A percentile compares a stretch with the other conserved stretches of the same genome.
These are phyloP conservation scores for Lasioglossum albipes DNA, from an alignment of 1,140 invertebrate genomes.

Conservation along the genomic window DNA sequence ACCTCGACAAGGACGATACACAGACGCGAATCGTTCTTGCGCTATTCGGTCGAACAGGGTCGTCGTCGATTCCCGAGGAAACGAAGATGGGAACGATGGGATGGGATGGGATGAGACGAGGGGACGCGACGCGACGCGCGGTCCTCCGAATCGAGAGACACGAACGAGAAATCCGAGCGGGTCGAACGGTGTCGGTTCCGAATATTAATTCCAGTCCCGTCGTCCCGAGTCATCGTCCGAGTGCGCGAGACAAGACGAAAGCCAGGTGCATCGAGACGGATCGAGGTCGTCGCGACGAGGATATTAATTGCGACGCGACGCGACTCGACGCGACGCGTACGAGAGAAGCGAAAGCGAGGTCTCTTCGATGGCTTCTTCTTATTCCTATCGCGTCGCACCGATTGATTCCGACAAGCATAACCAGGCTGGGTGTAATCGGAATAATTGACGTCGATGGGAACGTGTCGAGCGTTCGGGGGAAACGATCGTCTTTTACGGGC, in stretches of 20 bases:
- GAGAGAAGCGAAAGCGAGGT: constrained; percentile 57
- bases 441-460: constrained; percentile 55
- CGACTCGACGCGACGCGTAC: constrained; percentile 62
- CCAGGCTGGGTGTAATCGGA: constrained; percentile 51
- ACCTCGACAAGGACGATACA: not conserved
- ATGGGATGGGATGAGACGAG: not conserved
- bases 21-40: not conserved
- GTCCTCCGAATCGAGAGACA: not conserved
- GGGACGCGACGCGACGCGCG: too few species aligned
- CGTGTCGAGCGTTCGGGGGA: constrained; percentile 7
- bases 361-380: constrained; percentile 62
- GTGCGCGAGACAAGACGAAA: constrained; percentile 61
- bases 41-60: too few species aligned
- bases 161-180: constrained; percentile 8
- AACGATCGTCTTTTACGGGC: not conserved
- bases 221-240: constrained; percentile 54
- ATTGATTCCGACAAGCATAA: constrained; percentile 61
- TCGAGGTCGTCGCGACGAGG: constrained; percentile 70
- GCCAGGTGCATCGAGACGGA: constrained; percentile 70
- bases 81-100: not conserved
- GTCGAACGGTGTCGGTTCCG: constrained; percentile 54
- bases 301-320: constrained; percentile 73
- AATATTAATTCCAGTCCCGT: constrained; percentile 66
- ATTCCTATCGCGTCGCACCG: constrained; percentile 38
- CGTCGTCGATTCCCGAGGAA: too few species aligned